Evolutionary conservation across 1,140 invertebrate species (phyloP).

Genomic region (Apis dorsata): DNA sequence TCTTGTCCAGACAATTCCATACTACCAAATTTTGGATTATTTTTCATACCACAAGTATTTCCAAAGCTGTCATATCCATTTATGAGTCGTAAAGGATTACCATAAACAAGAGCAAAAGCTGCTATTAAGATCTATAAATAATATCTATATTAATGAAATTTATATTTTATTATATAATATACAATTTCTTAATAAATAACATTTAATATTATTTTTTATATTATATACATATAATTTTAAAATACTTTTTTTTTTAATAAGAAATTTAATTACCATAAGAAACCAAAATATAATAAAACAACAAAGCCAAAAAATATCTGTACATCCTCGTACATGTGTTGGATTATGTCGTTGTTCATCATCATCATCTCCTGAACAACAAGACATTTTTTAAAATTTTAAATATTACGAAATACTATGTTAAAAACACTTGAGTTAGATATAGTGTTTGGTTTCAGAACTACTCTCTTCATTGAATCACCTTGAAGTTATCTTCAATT

Average conservation of each 20-base stretch:
- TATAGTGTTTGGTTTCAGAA: slow-evolving; percentile 21
- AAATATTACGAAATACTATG: not conserved
- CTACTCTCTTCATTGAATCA: slow-evolving; percentile 31
- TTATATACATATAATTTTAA: no score
- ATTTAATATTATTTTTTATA: not conserved
- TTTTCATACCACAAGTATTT: slow-evolving; percentile 94
- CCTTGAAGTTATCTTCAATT: slow-evolving; percentile 27
- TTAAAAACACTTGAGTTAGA: slow-evolving; percentile 6
- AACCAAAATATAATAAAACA: slow-evolving; percentile 93
- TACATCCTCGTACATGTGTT: slow-evolving; percentile 84
- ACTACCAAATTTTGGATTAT: slow-evolving; percentile 87
- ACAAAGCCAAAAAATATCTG: slow-evolving; percentile 92
- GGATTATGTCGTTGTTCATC: slow-evolving; percentile 72
- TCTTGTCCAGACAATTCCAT: slow-evolving; percentile 89
- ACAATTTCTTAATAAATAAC: not conserved
- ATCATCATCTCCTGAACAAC: slow-evolving; percentile 72
- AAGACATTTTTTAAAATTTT: slow-evolving; percentile 69
- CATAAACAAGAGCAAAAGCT: slow-evolving; percentile 93
- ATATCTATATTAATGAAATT: not conserved
- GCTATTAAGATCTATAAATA: slow-evolving; percentile 88
- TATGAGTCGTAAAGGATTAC: slow-evolving; percentile 91
- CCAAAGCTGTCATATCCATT: slow-evolving; percentile 97
- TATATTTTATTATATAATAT: not conserved
- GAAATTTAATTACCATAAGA: slow-evolving; percentile 86
- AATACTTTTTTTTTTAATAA: no score